Evolutionary conservation across 2,113 vertebrate species (phyloP), one percentile per base, ranked within the genome.

Genomic region (Pangasianodon hypophthalmus): DNA sequence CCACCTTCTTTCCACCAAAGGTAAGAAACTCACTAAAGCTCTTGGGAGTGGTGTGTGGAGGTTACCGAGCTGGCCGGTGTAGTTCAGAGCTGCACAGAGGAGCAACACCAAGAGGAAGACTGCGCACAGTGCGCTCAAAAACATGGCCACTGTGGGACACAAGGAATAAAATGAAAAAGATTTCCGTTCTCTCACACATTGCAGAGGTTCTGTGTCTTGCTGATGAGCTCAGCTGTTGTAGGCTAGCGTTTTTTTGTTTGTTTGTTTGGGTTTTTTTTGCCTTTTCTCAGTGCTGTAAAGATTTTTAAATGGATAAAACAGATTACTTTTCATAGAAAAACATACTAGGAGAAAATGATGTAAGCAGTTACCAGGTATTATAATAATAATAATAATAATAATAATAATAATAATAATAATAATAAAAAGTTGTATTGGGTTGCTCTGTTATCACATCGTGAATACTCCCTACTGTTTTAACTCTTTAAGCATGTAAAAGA

Each of bases 141-240:
- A 77, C 29, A 89, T 18, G 16, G 29, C 37, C 69, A 85, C 88
- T 89, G 46, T 26, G 1, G 24, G 71, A 85, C 16, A 89, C 8
- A 75, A 24, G 18, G 14, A 21, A 73, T 41, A 21, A 64, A 54
- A 19, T 24, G 16, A 16, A 29, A 24, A 37, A 37, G 2, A 6
- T 48, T 16, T 80, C 5, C 2, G 37, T 8, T 41, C 6, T 41
- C 3, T 77, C 21, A 46, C 41, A 71, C 2, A 46, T 10, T 21
- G 0, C 21, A 18, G 69, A 77, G 41, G 14, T 18, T 54, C 50
- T 19, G 79, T 0, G 16, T 79, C 24, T 48, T 75, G 41, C 71
- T 32, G 29, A n/a, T 8, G 13, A 81, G 48, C 9, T 52, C 26
- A 81, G 48, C 48, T 81, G 48, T 52, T 54, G 5, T 14, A 6